Evolutionary conservation across 2,113 vertebrate genomes (phyloP), one percentile per base, ranked within the genome.

Genomic region (Mormoops blainvillei): DNA sequence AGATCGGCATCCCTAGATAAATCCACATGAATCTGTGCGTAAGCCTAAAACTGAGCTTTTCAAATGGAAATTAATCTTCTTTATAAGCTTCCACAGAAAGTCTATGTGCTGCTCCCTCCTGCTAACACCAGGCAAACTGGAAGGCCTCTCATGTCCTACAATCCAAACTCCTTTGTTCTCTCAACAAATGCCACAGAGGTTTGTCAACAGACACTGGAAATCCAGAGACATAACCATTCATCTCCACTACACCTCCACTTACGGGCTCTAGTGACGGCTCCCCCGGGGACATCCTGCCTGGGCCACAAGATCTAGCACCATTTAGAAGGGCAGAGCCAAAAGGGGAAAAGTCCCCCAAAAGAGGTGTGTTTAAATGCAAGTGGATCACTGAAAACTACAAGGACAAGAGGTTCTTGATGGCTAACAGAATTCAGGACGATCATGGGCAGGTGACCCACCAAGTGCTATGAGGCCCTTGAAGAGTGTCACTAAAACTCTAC

Each of bases 11-110:
- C 74, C 67, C 63, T 8, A 2, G 18, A 85, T 0, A 87, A 18
- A 38, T 3, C 20, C 36, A 19, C 0, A 20, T 2, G 24, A 43
- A 38, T 41, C 68, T 0, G 4, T 1, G 13, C 2, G 5, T 8
- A 67, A 56, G 52, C 4, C 16, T 36, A 19, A 7, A 48, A 5
- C 48, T 41, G 0, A 0, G 70, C 56, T 65, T 63, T 33, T 26
- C 61, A 45, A 56, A n/a, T 0, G 4, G 43, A n/a, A 68, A 65
- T 31, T 33, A 28, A 36, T 36, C 61, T 38, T 74, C 74, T 15
- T n/a, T 3, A 9, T 10, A 52, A 76, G 28, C 33, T 31, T 41
- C 74, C 4, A 7, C 24, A 68, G 41, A 33, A 84, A 0, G 5
- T 43, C 61, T 3, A 4, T 5, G 31, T 1, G 14, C 65, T 15